Evolutionary conservation across 2,888 invertebrate species (phyloP).

Genomic region (Zonitis immaculata): DNA sequence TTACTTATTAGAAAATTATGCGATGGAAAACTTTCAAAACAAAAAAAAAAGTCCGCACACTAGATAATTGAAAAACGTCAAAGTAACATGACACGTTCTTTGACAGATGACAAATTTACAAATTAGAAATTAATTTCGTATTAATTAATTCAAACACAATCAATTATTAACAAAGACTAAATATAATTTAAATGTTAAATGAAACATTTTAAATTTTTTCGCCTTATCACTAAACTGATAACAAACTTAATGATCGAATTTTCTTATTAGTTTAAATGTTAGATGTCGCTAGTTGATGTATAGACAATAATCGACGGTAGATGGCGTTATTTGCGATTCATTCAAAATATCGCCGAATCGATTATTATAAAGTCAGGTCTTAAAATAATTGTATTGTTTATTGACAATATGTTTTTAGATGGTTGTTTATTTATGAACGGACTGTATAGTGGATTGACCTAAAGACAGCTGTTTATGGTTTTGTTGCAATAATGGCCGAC

Average conservation of each 20-base stretch:
- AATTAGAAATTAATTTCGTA: too few relatives aligned
- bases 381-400: slow-evolving; percentile 2
- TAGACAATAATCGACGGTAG: not conserved
- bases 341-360: slow-evolving; percentile 26
- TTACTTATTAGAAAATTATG: slow-evolving; percentile 6
- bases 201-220: not conserved
- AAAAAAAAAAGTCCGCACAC: not conserved
- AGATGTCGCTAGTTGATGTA: not conserved
- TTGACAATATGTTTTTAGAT: too few relatives aligned
- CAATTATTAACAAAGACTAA: not conserved
- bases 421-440: slow-evolving; percentile 5
- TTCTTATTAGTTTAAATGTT: not conserved
- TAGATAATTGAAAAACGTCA: slow-evolving; percentile 6
- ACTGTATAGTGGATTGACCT: slow-evolving; percentile 24
- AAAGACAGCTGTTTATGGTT: slow-evolving; percentile 31
- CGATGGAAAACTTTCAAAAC: slow-evolving; percentile 11
- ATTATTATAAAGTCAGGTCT: slow-evolving; percentile 19
- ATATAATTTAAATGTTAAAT: not conserved
- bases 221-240: not conserved
- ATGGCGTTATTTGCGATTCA: slow-evolving; percentile 21
- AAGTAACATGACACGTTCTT: slow-evolving; percentile 31
- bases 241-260: not conserved
- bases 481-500: slow-evolving; percentile 32
- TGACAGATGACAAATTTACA: slow-evolving; percentile 28
- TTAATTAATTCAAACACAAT: too few relatives aligned